Conservation (phyloP, 2,797 vertebrate genomes). For the Potorous gilbertii region DNA sequence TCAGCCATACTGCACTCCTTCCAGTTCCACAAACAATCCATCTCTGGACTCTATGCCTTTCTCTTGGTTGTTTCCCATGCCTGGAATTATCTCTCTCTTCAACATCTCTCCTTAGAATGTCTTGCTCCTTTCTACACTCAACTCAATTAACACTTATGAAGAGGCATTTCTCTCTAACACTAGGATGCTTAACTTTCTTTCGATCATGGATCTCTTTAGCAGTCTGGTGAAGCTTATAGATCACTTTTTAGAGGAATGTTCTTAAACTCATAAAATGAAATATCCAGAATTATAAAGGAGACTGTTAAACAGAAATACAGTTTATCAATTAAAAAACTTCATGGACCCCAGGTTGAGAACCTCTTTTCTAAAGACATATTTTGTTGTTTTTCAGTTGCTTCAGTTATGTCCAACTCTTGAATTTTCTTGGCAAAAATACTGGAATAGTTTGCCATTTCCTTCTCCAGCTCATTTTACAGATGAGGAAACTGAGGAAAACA, state of each 20-base stretch:
- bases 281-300: not conserved
- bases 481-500: not conserved
- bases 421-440: not conserved
- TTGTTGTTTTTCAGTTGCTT: not conserved
- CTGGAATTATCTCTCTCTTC: not conserved
- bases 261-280: not conserved
- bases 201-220: too few relatives aligned
- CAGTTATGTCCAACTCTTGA: not conserved
- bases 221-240: too few relatives aligned
- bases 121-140: not conserved
- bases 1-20: not conserved
- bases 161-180: too few relatives aligned
- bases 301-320: not conserved
- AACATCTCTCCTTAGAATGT: not conserved
- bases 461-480: not conserved
- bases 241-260: not conserved
- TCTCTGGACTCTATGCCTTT: not conserved
- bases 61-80: not conserved
- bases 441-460: not conserved
- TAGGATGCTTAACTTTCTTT: too few relatives aligned
- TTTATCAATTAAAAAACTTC: not conserved
- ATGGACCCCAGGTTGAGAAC: not conserved
- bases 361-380: not conserved
- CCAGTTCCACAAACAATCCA: not conserved
- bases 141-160: too few relatives aligned